Evolutionary conservation across 2,797 vertebrate species (phyloP).

Genomic region (Pangasius sanitwongsei): DNA sequence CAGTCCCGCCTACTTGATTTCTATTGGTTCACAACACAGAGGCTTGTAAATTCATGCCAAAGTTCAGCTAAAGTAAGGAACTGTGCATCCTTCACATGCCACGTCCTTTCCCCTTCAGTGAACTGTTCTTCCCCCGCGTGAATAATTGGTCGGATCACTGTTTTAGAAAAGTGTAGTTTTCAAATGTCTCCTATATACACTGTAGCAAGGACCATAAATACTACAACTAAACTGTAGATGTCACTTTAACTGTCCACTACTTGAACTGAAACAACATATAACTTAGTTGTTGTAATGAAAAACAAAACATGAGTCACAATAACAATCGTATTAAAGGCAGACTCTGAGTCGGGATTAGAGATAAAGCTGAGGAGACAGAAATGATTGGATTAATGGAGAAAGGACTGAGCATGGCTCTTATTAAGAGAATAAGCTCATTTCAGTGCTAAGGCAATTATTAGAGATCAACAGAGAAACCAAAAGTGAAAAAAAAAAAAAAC

Average conservation of each 20-base stretch:
- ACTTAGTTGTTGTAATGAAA: not conserved
- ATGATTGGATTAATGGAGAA: conserved; percentile 65
- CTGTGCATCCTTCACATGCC: not conserved
- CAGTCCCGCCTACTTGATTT: not conserved
- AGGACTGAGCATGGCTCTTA: conserved; percentile 31
- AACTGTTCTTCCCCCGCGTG: not conserved
- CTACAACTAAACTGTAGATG: not conserved
- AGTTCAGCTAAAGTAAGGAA: not conserved
- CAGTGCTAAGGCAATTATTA: conserved; percentile 58
- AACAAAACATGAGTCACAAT: not conserved
- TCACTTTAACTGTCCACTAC: not conserved
- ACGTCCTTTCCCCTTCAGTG: not conserved
- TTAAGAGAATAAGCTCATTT: conserved; percentile 65
- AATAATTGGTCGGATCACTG: not conserved
- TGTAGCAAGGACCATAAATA: not conserved
- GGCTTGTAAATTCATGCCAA: too few species aligned
- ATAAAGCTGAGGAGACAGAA: conserved; percentile 26
- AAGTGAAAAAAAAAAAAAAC: not conserved
- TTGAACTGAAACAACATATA: not conserved
- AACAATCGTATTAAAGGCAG: not conserved
- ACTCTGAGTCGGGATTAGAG: conserved; percentile 4
- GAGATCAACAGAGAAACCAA: not conserved
- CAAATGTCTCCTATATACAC: not conserved
- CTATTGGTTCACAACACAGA: not conserved
- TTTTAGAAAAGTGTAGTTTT: not conserved